These are phyloP conservation scores for Zapornia atra DNA, from an alignment of 2,113 vertebrate genomes.

Conservation along the genomic window DNA sequence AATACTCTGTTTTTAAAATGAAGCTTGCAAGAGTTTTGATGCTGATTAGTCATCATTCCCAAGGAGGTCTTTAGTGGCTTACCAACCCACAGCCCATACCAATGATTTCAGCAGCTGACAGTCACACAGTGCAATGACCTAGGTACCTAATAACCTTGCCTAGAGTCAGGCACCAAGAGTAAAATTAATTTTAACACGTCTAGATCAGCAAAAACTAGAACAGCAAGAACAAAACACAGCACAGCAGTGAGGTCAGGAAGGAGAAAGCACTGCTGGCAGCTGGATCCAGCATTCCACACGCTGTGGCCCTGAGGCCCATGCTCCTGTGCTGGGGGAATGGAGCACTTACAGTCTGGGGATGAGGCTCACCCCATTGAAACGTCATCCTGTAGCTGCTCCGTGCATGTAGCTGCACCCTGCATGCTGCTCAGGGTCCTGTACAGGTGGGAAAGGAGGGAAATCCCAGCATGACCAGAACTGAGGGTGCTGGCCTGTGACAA, in stretches of 20 bases:
- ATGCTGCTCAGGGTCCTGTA: not conserved
- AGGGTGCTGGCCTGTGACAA: not conserved
- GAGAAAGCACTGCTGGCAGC: not conserved
- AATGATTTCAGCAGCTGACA: conserved; percentile 4
- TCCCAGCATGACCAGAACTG: not conserved
- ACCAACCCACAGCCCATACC: not conserved
- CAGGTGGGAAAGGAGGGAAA: not conserved
- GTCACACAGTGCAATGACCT: not conserved
- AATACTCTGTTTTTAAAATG: not conserved
- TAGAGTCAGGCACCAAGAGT: conserved; percentile 12
- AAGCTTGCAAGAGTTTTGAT: not conserved
- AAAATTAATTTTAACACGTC: conserved; percentile 11
- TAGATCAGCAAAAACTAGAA: conserved; percentile 42
- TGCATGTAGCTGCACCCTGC: not conserved
- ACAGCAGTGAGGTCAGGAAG: not conserved
- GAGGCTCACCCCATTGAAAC: not conserved
- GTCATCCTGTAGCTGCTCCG: not conserved
- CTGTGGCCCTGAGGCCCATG: not conserved
- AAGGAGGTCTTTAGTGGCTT: not conserved
- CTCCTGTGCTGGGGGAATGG: not conserved
- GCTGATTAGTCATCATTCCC: not conserved
- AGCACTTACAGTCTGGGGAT: not conserved
- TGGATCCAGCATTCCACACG: accelerated
- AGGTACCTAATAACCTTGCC: conserved; percentile 11
- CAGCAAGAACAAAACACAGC: not conserved